Base-by-base conservation (phyloP, 2,113 vertebrate genomes). In the Sorex fumeus region DNA sequence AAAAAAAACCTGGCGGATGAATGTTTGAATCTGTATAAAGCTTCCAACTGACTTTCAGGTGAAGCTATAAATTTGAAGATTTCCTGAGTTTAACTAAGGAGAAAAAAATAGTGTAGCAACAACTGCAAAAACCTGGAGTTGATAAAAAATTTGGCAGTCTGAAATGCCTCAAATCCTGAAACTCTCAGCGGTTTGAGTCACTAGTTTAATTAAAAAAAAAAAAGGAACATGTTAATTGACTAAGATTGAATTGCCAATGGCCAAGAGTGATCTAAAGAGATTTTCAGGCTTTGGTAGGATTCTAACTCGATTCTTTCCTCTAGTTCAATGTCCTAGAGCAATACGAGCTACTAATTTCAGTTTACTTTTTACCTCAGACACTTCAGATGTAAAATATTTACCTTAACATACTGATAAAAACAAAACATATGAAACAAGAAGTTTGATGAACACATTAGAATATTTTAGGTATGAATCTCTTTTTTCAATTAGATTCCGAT, bases 91-190 rank as follows among this genome's bases (percentile, higher is more conserved):
- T 21, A 78, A 75, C 9, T 50, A 72, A 34, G 3, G 45, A 23
- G 16, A 34, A 3, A 76, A 67, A 34, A 71, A 81, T n/a, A 84
- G 64, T 70, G 82, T 50, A 66, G 81, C 28, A 67, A 66, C 34
- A 30, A 70, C 28, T 43, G 40, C 5, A 57, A 67, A 93, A 81
- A 78, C 47, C 62, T 77, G 67, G 21, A 81, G 28, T 71, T 84
- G 36, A 32, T 34, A 9, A 15, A 83, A 88, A 91, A 15, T 47
- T 27, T 1, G 76, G 21, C 27, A 67, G 50, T 74, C 18, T 34
- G 83, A 83, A 92, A 87, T 77, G 28, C 40, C 64, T 84, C 74
- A 93, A 62, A 82, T 87, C 62, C 90, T 57, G 88, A 50, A 50
- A 91, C 84, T 93, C 43, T 74, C 60, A 64, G 84, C 88, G 28